phyloP scores from a whole-genome alignment of 2,113 vertebrate genomes.

The Chitala chitala region DNA sequence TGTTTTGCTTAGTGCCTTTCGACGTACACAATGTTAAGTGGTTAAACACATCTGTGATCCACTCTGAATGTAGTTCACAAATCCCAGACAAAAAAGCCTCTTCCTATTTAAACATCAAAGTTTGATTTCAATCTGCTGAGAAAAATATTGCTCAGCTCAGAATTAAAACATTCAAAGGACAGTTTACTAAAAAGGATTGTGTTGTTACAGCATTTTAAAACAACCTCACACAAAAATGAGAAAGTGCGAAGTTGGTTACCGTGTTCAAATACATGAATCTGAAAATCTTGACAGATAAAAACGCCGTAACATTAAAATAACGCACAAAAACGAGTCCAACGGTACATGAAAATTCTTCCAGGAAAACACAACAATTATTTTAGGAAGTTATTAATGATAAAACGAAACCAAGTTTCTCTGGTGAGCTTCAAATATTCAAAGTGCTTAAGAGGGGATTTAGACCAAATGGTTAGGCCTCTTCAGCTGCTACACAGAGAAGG shows the following conservation, averaged over 20 bases:
- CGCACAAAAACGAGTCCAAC: background rate
- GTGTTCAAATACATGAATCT: background rate
- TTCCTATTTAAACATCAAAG: background rate
- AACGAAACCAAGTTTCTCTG: too few species aligned
- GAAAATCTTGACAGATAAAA: background rate
- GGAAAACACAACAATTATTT: background rate
- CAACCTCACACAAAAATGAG: background rate
- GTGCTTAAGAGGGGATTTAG: background rate
- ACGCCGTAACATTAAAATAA: background rate
- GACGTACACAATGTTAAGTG: background rate
- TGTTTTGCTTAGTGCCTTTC: background rate
- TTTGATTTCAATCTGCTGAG: background rate
- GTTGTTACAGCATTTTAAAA: background rate
- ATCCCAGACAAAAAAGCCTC: background rate
- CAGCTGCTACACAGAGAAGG: constrained; percentile 26
- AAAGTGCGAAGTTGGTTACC: background rate
- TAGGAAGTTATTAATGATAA: constrained; percentile 27
- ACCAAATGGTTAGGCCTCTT: constrained; percentile 33
- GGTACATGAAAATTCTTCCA: background rate
- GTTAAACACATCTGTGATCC: constrained; percentile 2
- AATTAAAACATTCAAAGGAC: constrained; percentile 2
- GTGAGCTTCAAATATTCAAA: background rate
- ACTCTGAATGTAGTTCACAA: background rate
- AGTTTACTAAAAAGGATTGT: background rate
- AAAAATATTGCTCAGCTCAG: background rate